Evolutionary conservation across 2,888 invertebrate genomes (phyloP).

Genomic region (Dexiosoma caninum): DNA sequence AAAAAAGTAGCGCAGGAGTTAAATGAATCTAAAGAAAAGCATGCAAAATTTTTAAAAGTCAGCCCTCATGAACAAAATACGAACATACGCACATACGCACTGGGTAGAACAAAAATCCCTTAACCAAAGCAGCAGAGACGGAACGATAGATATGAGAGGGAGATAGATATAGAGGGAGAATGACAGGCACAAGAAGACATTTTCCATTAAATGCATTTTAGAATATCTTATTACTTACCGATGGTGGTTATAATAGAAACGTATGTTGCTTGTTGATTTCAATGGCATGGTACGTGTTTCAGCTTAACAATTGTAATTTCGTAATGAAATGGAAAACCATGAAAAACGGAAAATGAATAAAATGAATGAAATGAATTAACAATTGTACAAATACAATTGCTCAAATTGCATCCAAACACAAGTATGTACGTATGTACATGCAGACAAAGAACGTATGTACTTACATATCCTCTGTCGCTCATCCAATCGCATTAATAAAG

Average conservation of each 20-base stretch:
- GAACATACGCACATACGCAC: background rate
- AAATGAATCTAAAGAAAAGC: background rate
- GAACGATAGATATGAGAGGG: background rate
- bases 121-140: too few species aligned
- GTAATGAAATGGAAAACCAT: constrained; percentile 48
- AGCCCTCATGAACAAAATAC: constrained; percentile 7
- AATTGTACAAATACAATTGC: constrained; percentile 34
- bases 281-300: background rate
- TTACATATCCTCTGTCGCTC: background rate
- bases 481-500: background rate
- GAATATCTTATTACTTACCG: constrained; percentile 56
- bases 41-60: constrained; percentile 17
- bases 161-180: background rate
- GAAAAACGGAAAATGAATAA: constrained; percentile 31
- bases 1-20: background rate
- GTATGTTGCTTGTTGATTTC: constrained; percentile 39
- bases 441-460: background rate
- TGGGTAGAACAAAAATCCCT: background rate
- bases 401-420: background rate
- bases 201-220: constrained; percentile 57
- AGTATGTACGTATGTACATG: too few species aligned
- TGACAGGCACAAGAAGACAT: background rate
- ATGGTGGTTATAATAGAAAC: constrained; percentile 55
- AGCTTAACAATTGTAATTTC: constrained; percentile 36
- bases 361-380: constrained; percentile 32